Evolutionary conservation across 2,888 invertebrate species (phyloP), one percentile per base, ranked within the genome.

Genomic region (Atrina japonica): DNA sequence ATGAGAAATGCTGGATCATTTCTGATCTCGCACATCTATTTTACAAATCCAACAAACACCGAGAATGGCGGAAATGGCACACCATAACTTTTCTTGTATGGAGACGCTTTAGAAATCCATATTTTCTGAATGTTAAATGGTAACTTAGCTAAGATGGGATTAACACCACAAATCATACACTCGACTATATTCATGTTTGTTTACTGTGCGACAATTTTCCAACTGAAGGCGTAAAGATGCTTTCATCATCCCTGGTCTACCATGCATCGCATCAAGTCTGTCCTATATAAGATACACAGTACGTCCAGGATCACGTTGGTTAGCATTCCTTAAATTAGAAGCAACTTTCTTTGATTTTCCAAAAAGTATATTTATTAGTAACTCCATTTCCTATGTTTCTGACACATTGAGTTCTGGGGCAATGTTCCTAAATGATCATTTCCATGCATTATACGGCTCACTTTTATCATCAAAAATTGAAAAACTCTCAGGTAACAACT

Each of bases 331-430:
- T 2, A 67, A 40, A 3, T 52, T 64, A 3, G 27, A n/a, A 27
- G 71, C 75, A 59, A 73, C 65, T 45, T 66, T 70, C 9, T 11
- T 18, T 18, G 70, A 75, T 16, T 58, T 59, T 18, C 70, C 60
- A 3, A 74, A 72, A n/a, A 71, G 40, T 70, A 61, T 73, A 27
- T 68, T 70, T 16, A 72, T 35, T 16, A 77, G 45, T 6, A 71
- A 25, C 35, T 74, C 76, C 21, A 75, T 23, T 53, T 77, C 66
- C 18, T 78, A 75, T 18, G 23, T 9, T 1, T 29, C 35, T 23
- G 59, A 53, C 5, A 73, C 69, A n/a, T 29, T 55, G 11, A 77
- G 52, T 18, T 75, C 75, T 18, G 18, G 11, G 2, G 59, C 49
- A 1, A 68, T 55, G 41, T 40, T 58, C 6, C 7, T 30, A 47